These are phyloP conservation scores for Synergus gifuensis DNA, from an alignment of 2,888 invertebrate genomes.

Conservation along the genomic window DNA sequence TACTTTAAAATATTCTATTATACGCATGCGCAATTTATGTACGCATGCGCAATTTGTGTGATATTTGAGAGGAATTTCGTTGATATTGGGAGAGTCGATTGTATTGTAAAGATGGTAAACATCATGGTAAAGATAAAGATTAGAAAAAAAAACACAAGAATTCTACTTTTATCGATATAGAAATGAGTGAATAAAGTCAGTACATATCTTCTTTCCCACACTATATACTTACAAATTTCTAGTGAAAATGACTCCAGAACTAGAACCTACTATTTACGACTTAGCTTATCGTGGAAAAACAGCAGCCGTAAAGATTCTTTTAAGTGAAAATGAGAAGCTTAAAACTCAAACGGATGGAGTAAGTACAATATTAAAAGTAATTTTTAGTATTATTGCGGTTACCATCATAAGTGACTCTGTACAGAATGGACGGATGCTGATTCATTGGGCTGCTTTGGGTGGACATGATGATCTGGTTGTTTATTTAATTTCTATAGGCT, in stretches of 20 bases:
- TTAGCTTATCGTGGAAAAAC: slow-evolving; percentile 87
- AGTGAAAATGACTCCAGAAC: slow-evolving; percentile 55
- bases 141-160: too few relatives aligned
- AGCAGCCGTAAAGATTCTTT: slow-evolving; percentile 82
- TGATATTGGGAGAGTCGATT: too few relatives aligned
- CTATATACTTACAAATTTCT: too few relatives aligned
- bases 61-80: too few relatives aligned
- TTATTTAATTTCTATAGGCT: slow-evolving; percentile 83
- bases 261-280: slow-evolving; percentile 79
- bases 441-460: slow-evolving; percentile 90
- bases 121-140: too few relatives aligned
- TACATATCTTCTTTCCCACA: slow-evolving; percentile 9
- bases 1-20: too few relatives aligned
- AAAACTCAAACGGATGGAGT: slow-evolving; percentile 80
- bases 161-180: slow-evolving; percentile 10
- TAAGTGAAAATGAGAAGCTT: slow-evolving; percentile 80
- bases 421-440: slow-evolving; percentile 85
- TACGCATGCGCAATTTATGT: too few relatives aligned
- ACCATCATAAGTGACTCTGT: slow-evolving; percentile 61
- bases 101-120: too few relatives aligned
- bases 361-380: slow-evolving; percentile 64
- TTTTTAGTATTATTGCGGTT: neutral
- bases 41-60: too few relatives aligned
- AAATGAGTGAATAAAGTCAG: neutral
- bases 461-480: slow-evolving; percentile 87